These are phyloP conservation scores for Synanthedon myopaeformis DNA, from an alignment of 2,888 invertebrate species.

Conservation along the genomic window DNA sequence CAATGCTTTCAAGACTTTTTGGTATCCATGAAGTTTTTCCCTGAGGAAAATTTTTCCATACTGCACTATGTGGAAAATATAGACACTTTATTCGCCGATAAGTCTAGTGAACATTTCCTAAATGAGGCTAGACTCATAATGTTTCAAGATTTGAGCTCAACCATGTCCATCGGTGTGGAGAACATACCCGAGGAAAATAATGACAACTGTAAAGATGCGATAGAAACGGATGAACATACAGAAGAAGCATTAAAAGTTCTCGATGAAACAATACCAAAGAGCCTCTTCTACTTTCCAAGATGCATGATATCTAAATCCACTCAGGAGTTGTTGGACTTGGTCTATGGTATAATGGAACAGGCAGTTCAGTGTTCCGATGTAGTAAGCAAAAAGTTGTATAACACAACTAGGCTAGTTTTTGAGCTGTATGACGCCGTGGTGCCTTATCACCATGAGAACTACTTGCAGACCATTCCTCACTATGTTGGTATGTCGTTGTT, in stretches of 20 bases:
- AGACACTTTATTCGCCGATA: slow-evolving; percentile 80
- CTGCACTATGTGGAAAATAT: slow-evolving; percentile 79
- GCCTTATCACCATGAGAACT: slow-evolving; percentile 82
- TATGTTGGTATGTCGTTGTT: slow-evolving; percentile 75
- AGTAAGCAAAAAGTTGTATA: slow-evolving; percentile 75
- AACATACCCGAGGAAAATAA: slow-evolving; percentile 29
- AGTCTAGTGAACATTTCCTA: slow-evolving; percentile 79
- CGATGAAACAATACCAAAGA: slow-evolving; percentile 50
- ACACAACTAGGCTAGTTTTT: slow-evolving; percentile 78
- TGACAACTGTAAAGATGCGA: slow-evolving; percentile 5
- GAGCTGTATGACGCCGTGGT: slow-evolving; percentile 83
- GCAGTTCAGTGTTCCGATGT: slow-evolving; percentile 72
- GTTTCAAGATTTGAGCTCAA: slow-evolving; percentile 83
- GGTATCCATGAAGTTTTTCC: slow-evolving; percentile 70
- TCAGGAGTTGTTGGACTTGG: slow-evolving; percentile 73
- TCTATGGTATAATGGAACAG: slow-evolving; percentile 75
- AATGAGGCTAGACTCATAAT: slow-evolving; percentile 78
- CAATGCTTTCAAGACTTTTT: slow-evolving; percentile 75
- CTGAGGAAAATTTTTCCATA: slow-evolving; percentile 67
- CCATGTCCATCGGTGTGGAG: slow-evolving; percentile 69
- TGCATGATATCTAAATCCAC: slow-evolving; percentile 74
- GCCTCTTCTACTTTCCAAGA: slow-evolving; percentile 61
- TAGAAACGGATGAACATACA: slow-evolving; percentile 9
- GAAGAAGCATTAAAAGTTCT: slow-evolving; percentile 51
- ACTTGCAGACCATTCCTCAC: slow-evolving; percentile 87